Base-by-base conservation (phyloP, 1,140 invertebrate genomes). In the Cephus cinctus region DNA sequence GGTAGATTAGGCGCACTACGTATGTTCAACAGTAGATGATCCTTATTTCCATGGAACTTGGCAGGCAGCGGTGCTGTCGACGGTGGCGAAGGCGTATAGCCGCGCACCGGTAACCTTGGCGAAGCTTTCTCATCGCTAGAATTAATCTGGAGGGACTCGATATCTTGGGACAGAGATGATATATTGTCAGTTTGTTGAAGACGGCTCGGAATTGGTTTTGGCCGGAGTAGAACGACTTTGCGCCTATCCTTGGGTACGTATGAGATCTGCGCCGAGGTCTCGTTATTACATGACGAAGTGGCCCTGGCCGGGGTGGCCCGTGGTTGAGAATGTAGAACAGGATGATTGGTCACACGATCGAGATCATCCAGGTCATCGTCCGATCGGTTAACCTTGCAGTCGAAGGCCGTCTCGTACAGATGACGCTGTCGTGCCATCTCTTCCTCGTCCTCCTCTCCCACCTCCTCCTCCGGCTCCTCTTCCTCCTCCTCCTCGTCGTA, bases 331-430 rank as follows among this genome's bases (percentile, higher is more conserved):
- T 77, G 73, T 23, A 90, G 71, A n/a, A 87, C 82, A 2, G 87
- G 86, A 65, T 90, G 87, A 67, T 90, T 90, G 44, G 86, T 86
- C 32, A 90, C 84, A 51, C 87, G 83, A 59, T 90, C 87, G 16
- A 89, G 81, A 56, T 89, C 86, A 61, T 91, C 88, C 38, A 90
- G 78, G 61, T 91, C 87, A 67, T 91, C 88, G 59, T 90, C 87
- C 6, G 86, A 90, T 32, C 86, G 84, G 59, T 82, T 86, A 63
- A 92, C 84, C 68, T 89, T 89, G 66, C 88, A 90, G 69, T 92
- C 90, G 72, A 93, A 93, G 30, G 90, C 90, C 25, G 90, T 93
- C 73, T 93, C 90, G 65, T 92, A 93, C 21, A 92, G 80, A 68
- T 88, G 87, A 57, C 87, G 80, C 59, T 86, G 83, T 64, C 80